Conservation (phyloP, 2,113 vertebrate species). For the Hemiscyllium ocellatum region DNA sequence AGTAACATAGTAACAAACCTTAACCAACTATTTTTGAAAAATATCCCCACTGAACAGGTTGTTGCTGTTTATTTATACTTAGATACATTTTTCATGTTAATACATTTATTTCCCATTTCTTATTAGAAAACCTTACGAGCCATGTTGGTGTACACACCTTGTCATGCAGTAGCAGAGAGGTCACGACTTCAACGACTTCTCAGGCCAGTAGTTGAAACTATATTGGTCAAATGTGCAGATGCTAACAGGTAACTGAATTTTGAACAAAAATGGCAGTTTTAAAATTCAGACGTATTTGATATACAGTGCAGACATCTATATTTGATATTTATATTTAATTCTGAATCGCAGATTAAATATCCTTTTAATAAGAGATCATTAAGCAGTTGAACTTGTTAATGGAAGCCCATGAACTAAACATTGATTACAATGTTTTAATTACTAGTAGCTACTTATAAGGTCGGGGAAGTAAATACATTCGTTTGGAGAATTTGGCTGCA, state of each 20-base stretch:
- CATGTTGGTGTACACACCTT: conserved; percentile 84
- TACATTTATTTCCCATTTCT: conserved; percentile 36
- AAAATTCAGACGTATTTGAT: neutral
- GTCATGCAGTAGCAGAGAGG: conserved; percentile 68
- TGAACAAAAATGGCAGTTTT: neutral
- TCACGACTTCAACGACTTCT: conserved; percentile 74
- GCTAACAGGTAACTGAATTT: conserved; percentile 67
- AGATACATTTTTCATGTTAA: neutral
- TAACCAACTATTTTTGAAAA: neutral
- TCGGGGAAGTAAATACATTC: neutral
- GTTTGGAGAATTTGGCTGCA: neutral
- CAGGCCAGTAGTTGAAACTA: conserved; percentile 77
- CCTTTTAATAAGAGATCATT: neutral
- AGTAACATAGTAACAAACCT: neutral
- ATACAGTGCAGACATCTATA: neutral
- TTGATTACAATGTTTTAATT: neutral
- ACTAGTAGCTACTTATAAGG: neutral
- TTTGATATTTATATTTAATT: neutral
- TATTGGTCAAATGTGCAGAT: conserved; percentile 81
- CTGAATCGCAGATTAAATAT: neutral
- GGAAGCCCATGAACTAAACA: neutral
- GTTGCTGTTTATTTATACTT: neutral
- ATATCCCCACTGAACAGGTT: neutral
- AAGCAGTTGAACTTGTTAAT: neutral
- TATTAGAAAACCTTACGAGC: conserved; percentile 79